phyloP scores from a whole-genome alignment of 2,797 vertebrate genomes.

The Gallinago nigripennis region DNA sequence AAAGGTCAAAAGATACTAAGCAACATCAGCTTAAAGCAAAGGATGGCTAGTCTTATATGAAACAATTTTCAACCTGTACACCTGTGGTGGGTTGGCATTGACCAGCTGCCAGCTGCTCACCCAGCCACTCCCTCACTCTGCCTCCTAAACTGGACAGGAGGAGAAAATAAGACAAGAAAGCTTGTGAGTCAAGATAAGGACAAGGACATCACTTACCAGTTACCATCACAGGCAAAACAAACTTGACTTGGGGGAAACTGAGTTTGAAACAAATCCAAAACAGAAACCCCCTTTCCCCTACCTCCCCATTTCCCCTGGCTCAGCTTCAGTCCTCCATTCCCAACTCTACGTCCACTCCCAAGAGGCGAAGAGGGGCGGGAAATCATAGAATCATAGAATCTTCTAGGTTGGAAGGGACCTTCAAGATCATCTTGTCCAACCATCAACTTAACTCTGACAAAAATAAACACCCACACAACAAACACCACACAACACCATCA shows the following conservation, averaged over 20 bases:
- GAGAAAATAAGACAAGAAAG: not conserved
- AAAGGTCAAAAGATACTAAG: not conserved
- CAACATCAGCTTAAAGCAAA: not conserved
- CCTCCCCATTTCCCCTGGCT: not conserved
- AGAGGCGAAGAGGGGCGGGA: accelerated
- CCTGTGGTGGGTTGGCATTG: not conserved
- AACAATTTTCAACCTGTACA: not conserved
- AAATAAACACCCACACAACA: no score
- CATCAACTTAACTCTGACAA: no score
- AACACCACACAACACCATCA: no score
- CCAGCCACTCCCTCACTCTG: not conserved
- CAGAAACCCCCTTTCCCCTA: accelerated
- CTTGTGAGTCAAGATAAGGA: not conserved
- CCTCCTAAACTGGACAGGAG: not conserved
- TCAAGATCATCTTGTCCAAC: no score
- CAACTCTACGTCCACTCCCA: not conserved
- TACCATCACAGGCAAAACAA: not conserved
- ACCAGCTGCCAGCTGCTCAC: not conserved
- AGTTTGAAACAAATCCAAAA: not conserved
- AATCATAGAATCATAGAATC: no score
- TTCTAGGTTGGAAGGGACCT: no score
- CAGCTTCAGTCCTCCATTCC: not conserved
- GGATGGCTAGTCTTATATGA: not conserved
- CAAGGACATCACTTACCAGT: not conserved
- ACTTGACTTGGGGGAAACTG: not conserved